phyloP scores from a whole-genome alignment of 2,797 vertebrate species.

The Trematomus bernacchii region DNA sequence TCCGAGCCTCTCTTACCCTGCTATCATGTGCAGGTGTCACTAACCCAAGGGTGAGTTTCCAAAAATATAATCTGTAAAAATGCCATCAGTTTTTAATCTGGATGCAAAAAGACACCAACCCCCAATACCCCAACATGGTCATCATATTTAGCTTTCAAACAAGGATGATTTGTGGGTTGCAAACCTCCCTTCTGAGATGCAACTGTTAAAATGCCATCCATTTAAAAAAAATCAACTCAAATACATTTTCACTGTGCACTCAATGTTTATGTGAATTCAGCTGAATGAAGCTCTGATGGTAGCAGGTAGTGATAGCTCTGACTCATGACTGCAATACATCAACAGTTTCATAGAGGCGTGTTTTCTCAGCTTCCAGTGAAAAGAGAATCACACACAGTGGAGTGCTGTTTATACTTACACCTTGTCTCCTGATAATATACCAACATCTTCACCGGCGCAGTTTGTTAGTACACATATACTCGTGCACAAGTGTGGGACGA shows the following conservation, averaged over 20 bases:
- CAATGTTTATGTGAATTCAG: not conserved
- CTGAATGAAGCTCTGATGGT: slow-evolving; percentile 1
- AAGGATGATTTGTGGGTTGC: too few relatives aligned
- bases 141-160: not conserved
- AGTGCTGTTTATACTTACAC: slow-evolving; percentile 1
- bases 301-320: slow-evolving; percentile 12
- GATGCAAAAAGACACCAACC: not conserved
- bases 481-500: not conserved
- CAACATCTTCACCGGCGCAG: not conserved
- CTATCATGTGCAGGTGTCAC: slow-evolving; percentile 95
- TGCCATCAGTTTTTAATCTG: not conserved
- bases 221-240: slow-evolving; percentile 1
- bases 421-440: not conserved
- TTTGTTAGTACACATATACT: not conserved
- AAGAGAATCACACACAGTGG: not conserved
- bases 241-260: not conserved
- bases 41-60: slow-evolving; percentile 93
- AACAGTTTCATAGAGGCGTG: not conserved
- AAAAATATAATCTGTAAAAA: not conserved
- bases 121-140: not conserved
- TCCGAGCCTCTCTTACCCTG: slow-evolving; percentile 94
- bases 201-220: not conserved
- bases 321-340: not conserved
- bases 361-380: slow-evolving; percentile 3
- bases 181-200: not conserved